Evolutionary conservation across 2,113 vertebrate genomes (phyloP).

Genomic region (Hippocampus comes): DNA sequence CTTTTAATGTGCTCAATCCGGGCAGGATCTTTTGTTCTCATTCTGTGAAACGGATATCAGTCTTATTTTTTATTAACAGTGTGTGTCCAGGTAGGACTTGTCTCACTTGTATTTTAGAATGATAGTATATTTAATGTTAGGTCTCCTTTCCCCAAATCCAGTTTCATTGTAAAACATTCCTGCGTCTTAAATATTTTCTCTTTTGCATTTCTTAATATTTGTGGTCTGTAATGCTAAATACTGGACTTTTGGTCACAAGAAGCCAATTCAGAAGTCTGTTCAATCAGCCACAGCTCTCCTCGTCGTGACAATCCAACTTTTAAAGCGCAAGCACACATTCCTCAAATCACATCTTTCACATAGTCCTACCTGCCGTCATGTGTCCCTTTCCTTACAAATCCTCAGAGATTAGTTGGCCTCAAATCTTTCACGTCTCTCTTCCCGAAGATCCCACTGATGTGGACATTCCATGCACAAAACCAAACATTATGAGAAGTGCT

Average conservation of each 20-base stretch:
- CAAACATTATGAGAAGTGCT: conserved; percentile 74
- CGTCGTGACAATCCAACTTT: conserved; percentile 16
- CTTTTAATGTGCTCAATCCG: not conserved
- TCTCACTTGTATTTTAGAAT: not conserved
- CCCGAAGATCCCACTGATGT: conserved; percentile 65
- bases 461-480: conserved; percentile 72
- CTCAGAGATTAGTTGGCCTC: conserved; percentile 39
- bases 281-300: not conserved
- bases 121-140: not conserved
- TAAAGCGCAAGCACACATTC: not conserved
- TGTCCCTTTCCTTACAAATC: conserved; percentile 41
- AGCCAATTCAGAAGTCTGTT: not conserved
- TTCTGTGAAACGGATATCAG: not conserved
- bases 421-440: conserved; percentile 43
- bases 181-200: not conserved
- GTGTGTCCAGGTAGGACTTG: not conserved
- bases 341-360: conserved; percentile 4
- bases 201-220: not conserved
- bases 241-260: not conserved
- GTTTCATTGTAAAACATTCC: not conserved
- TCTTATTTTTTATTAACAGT: not conserved
- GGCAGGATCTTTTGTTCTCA: not conserved
- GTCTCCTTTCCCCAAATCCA: not conserved
- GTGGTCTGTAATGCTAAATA: not conserved
- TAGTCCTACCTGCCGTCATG: conserved; percentile 51